Evolutionary conservation across 2,888 invertebrate species (phyloP).

Genomic region (Hoplodrina blanda): DNA sequence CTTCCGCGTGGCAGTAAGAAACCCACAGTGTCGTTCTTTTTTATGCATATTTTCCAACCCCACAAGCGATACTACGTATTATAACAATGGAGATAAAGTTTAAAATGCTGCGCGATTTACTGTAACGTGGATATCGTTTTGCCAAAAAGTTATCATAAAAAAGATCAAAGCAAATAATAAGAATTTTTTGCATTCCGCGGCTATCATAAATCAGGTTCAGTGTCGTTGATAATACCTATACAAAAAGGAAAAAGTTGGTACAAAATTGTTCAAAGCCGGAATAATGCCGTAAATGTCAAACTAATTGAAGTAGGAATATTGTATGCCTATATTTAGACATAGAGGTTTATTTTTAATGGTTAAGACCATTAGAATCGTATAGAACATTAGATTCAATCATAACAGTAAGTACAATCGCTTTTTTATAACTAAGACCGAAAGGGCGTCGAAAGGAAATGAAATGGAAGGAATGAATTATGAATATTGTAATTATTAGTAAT

Average conservation of each 20-base stretch:
- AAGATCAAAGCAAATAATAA: neutral
- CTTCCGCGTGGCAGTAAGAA: neutral
- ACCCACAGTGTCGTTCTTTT: neutral
- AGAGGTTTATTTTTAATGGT: conserved; percentile 18
- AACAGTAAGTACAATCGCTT: neutral
- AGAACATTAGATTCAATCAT: conserved; percentile 18
- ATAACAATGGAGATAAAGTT: neutral
- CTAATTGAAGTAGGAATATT: conserved; percentile 2
- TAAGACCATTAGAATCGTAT: conserved; percentile 16
- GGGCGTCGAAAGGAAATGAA: neutral
- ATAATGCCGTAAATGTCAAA: neutral
- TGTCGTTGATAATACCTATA: neutral
- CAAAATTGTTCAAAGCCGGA: conserved; percentile 7
- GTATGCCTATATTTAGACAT: neutral
- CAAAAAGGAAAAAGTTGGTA: conserved; percentile 1
- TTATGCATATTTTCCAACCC: neutral
- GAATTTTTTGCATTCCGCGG: neutral
- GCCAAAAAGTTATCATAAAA: neutral
- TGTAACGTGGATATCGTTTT: no score
- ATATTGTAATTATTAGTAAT: neutral
- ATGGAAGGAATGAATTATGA: neutral
- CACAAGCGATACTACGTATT: neutral
- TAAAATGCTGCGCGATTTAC: neutral
- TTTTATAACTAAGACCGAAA: conserved; percentile 8
- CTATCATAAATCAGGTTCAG: conserved; percentile 1